Conservation (phyloP, 2,797 vertebrate genomes). For the Otus scops region DNA sequence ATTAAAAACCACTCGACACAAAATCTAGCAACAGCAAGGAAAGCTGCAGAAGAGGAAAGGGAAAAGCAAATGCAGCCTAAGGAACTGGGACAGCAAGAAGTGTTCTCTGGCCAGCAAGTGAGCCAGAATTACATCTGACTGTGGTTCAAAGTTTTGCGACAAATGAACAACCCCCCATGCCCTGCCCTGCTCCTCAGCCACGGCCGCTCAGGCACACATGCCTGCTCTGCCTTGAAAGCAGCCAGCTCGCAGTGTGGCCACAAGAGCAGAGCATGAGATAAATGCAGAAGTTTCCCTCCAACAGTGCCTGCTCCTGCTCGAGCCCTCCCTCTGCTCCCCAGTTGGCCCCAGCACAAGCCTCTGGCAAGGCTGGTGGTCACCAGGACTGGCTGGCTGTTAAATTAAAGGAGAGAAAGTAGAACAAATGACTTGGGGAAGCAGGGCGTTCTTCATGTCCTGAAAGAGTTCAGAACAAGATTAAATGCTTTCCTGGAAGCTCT, state of each 20-base stretch:
- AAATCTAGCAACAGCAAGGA: not conserved
- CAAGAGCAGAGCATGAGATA: not conserved
- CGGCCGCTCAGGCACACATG: not conserved
- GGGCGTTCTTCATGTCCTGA: not conserved
- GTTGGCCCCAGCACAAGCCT: not conserved
- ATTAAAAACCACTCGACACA: not conserved
- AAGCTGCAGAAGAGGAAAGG: not conserved
- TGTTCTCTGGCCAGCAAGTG: fast-evolving
- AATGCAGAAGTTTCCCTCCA: not conserved
- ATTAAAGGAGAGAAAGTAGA: not conserved
- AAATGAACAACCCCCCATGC: not conserved
- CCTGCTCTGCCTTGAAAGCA: not conserved
- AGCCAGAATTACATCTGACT: not conserved
- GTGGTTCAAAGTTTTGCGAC: not conserved
- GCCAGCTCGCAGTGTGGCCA: fast-evolving
- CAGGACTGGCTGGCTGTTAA: not conserved
- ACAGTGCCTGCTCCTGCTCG: not conserved
- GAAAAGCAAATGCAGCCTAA: not conserved
- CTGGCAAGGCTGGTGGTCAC: not conserved
- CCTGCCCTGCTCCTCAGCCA: not conserved
- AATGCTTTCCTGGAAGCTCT: not conserved
- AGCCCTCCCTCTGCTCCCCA: fast-evolving
- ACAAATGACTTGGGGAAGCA: not conserved
- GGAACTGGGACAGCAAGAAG: not conserved
- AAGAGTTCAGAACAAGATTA: not conserved